phyloP scores from a whole-genome alignment of 1,140 invertebrate species.

The Neodiprion fabricii region DNA sequence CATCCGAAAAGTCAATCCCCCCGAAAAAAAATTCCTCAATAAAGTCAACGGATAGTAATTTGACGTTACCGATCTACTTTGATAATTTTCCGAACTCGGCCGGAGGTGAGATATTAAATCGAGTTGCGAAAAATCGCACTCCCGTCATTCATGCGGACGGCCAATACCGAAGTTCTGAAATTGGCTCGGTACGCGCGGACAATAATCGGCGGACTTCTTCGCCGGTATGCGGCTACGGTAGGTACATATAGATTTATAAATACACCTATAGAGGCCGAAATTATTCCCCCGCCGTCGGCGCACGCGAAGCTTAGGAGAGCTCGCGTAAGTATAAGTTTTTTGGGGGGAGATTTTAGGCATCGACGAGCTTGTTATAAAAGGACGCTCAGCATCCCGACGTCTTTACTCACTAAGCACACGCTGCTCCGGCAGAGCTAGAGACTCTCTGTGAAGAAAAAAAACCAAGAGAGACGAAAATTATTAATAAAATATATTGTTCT shows the following conservation, averaged over 20 bases:
- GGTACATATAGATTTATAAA: background rate
- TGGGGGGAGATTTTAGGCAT: slow-evolving; percentile 42
- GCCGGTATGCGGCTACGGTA: too few species aligned
- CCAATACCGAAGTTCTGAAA: background rate
- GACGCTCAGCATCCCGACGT: slow-evolving; percentile 40
- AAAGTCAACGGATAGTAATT: too few species aligned
- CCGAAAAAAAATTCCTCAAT: too few species aligned
- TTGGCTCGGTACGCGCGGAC: background rate
- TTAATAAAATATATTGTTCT: slow-evolving; percentile 24
- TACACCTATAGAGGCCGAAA: background rate
- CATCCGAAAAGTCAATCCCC: too few species aligned
- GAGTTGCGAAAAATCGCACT: background rate
- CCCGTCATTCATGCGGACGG: background rate
- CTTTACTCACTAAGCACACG: slow-evolving; percentile 45
- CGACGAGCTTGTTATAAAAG: slow-evolving; percentile 53
- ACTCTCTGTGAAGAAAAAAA: slow-evolving; percentile 8
- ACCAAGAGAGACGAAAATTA: slow-evolving; percentile 17
- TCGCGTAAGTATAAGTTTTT: slow-evolving; percentile 14
- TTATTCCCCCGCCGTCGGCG: background rate
- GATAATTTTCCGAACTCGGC: too few species aligned
- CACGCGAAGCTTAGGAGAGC: background rate
- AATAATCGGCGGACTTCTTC: background rate
- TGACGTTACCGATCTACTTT: too few species aligned
- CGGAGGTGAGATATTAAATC: too few species aligned
- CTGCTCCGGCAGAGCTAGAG: slow-evolving; percentile 22